Base-by-base conservation (phyloP, 2,888 invertebrate species). In the Microctonus hyperodae region DNA sequence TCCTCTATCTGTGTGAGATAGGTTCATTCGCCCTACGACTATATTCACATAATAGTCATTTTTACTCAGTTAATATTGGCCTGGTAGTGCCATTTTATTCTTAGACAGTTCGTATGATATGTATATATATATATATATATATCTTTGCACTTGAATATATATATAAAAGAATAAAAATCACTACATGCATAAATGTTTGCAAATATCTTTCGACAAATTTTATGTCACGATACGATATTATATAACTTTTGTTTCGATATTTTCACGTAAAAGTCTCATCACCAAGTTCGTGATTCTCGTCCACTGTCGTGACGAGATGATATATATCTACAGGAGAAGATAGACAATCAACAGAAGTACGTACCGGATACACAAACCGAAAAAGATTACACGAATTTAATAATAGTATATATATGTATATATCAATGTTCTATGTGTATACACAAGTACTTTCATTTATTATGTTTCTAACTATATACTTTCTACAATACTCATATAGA, bases 71-170 rank as follows among this genome's bases (percentile, higher is more conserved):
- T 33, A 48, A 61, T 55, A 11, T 25, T 35, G 25, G 31, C 53
- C 70, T 70, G 71, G 69, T 63, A 68, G 67, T 70, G 65, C 72
- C 72, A 68, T 66, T 56, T 62, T 50, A 48, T 28, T 35, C 23
- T 56, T 56, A 57, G 48, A 57, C 61, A 48, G 33, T 23, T 48
- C n/a, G n/a, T 62, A 66, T 60, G 48, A 60, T 65, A 59, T 44
- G 23, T 55, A 13, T 20, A n/a, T 53, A 13, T 44, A 40, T 28
- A 31, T 28, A n/a, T 50, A 53, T 48, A 37, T 23, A 40, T 23
- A 23, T 37, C 22, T 37, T 9, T 48, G 35, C 10, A 33, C 33
- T 31, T 33, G 55, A 7, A 20, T 28, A 60, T 59, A 40, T 13
- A 44, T 20, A 60, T 60, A 3, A 13, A 31, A 5, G 10, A 31